Percentiles rank a stretch among this genome's conserved stretches.
phyloP scores from a whole-genome alignment of 2,888 invertebrate species.

The Thyatira batis region DNA sequence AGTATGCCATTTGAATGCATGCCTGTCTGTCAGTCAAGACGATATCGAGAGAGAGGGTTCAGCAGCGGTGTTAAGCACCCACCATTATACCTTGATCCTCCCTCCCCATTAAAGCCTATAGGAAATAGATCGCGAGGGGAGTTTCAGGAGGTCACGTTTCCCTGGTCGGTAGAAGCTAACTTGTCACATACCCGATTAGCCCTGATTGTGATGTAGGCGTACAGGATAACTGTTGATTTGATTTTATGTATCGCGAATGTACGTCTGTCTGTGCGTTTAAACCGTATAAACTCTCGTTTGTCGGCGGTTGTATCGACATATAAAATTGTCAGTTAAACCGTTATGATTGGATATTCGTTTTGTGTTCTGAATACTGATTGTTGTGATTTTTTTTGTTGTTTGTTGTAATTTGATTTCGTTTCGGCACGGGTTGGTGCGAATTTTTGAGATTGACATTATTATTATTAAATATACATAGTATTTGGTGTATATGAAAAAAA shows the following conservation, averaged over 20 bases:
- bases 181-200: slow-evolving; percentile 81
- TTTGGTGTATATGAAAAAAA: too few relatives aligned
- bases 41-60: slow-evolving; percentile 59
- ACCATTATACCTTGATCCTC: slow-evolving; percentile 42
- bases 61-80: slow-evolving; percentile 60
- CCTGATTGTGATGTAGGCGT: slow-evolving; percentile 81
- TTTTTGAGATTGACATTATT: background rate
- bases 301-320: slow-evolving; percentile 73
- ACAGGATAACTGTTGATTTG: slow-evolving; percentile 82
- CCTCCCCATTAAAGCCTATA: slow-evolving; percentile 29
- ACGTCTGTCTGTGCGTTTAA: slow-evolving; percentile 80
- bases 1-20: slow-evolving; percentile 89
- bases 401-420: slow-evolving; percentile 22
- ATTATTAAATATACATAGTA: background rate
- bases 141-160: slow-evolving; percentile 33
- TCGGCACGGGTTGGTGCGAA: background rate
- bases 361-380: slow-evolving; percentile 59
- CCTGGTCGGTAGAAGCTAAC: slow-evolving; percentile 61
- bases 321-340: slow-evolving; percentile 74
- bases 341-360: slow-evolving; percentile 71
- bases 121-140: slow-evolving; percentile 15
- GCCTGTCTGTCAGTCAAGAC: slow-evolving; percentile 87
- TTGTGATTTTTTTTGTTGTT: slow-evolving; percentile 43
- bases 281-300: slow-evolving; percentile 79
- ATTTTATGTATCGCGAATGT: slow-evolving; percentile 80